phyloP scores from a whole-genome alignment of 2,113 vertebrate species.

The Drymodes brunneopygia region DNA sequence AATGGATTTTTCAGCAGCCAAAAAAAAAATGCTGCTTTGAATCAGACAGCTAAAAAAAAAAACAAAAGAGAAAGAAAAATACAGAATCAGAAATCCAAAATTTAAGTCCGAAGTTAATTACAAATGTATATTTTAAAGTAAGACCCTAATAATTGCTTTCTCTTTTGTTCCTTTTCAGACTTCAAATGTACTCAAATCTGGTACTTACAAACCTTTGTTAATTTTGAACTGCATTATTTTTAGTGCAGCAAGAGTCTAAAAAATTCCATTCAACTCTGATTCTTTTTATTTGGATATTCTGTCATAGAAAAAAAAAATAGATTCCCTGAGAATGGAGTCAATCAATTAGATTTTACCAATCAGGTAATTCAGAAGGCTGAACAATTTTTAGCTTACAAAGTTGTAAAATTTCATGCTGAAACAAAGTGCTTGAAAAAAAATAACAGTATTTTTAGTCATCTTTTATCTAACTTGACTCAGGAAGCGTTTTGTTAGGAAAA shows the following conservation, averaged over 20 bases:
- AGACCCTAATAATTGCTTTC: background rate
- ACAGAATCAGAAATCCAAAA: background rate
- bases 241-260: fast-evolving
- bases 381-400: background rate
- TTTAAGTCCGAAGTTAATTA: background rate
- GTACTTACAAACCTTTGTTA: background rate
- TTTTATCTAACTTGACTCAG: background rate
- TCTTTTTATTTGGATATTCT: background rate
- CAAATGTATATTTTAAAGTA: background rate
- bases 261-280: background rate
- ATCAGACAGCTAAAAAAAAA: background rate
- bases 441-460: background rate
- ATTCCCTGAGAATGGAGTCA: background rate
- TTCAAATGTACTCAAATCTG: background rate
- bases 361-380: background rate
- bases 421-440: background rate
- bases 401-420: background rate
- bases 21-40: background rate
- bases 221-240: background rate
- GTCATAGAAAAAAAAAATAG: background rate
- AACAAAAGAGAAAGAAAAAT: background rate
- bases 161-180: background rate
- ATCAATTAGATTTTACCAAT: background rate
- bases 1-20: background rate
- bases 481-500: background rate